Base-by-base conservation (phyloP, 2,113 vertebrate species). In the Mormyrus lacerda region DNA sequence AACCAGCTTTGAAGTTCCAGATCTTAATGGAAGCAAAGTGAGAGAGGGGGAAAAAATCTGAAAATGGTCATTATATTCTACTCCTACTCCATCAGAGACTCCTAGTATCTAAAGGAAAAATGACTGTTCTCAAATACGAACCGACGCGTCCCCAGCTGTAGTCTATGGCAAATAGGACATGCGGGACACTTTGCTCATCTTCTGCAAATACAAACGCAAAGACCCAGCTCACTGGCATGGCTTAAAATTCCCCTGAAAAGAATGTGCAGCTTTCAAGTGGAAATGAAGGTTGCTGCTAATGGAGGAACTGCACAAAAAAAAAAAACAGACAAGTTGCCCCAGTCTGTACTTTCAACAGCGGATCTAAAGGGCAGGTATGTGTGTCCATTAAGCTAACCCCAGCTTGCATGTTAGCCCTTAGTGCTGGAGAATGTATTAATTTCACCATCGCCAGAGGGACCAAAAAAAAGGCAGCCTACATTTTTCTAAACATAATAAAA, bases 1-100 rank as follows among this genome's bases (percentile, higher is more conserved):
- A 91, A 93, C 90, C 42, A 90, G 92, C 95, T 95, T 95, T 95
- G 93, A 95, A 94, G 94, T 94, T 93, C 91, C 88, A 90, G 89
- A 90, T 90, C 89, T 91, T 95, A 94, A 95, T 95, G 94, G 95
- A 93, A 92, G 92, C 90, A 89, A 91, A 86, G 89, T 90, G 84
- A 51, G 50, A 90, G 42, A 86, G 55, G 15, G 55, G 76, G 7
- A 53, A 27, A 79, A 88, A 84, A 89, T 10, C 31, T 0, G 15
- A 50, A 87, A 87, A 87, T 5, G 39, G 10, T 44, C 39, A 19
- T 42, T 44, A 44, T 47, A 21, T 31, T 42, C 87, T 58, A 9
- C 21, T 79, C 21, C n/a, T 51, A 35, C 35, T 61, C 15, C 35
- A 31, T 83, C 50, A 55, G 48, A 83, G 76, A 17, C 21, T 31